Evolutionary conservation across 1,140 invertebrate genomes (phyloP).

Genomic region (Caenorhabditis inopinata): DNA sequence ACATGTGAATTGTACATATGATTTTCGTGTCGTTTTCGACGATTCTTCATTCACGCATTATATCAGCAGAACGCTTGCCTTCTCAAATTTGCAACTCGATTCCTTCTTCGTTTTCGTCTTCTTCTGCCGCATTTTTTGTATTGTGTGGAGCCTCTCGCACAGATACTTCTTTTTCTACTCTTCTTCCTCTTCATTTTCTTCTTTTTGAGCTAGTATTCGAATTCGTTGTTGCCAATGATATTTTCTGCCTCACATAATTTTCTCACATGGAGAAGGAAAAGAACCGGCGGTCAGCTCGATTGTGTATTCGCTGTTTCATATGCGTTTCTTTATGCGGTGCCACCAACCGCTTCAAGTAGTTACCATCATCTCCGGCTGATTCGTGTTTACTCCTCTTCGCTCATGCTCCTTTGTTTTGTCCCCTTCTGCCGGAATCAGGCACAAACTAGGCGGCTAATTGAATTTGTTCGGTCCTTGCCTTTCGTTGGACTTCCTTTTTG

Average conservation of each 20-base stretch:
- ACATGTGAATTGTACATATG: not conserved
- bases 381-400: not conserved
- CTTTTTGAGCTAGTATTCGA: not conserved
- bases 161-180: conserved; percentile 8
- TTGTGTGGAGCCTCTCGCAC: not conserved
- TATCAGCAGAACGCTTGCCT: conserved; percentile 24
- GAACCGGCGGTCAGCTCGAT: too few relatives aligned
- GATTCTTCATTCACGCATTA: conserved; percentile 16
- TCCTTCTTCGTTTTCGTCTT: not conserved
- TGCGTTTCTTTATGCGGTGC: not conserved
- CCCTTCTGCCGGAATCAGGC: conserved; percentile 10
- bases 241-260: conserved; percentile 31
- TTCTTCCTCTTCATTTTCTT: not conserved
- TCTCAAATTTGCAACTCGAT: conserved; percentile 32
- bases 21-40: not conserved
- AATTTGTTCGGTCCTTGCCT: conserved; percentile 10
- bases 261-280: conserved; percentile 20
- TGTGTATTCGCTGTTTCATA: too few relatives aligned
- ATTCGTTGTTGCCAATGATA: conserved; percentile 29
- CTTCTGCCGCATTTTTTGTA: not conserved
- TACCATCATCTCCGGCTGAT: not conserved
- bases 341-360: not conserved
- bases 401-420: not conserved
- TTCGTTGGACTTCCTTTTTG: not conserved
- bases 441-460: conserved; percentile 23